A percentile compares a stretch with the other conserved stretches of the same genome.
Conservation (phyloP, 1,140 invertebrate genomes). For the Drosophila truncata region DNA sequence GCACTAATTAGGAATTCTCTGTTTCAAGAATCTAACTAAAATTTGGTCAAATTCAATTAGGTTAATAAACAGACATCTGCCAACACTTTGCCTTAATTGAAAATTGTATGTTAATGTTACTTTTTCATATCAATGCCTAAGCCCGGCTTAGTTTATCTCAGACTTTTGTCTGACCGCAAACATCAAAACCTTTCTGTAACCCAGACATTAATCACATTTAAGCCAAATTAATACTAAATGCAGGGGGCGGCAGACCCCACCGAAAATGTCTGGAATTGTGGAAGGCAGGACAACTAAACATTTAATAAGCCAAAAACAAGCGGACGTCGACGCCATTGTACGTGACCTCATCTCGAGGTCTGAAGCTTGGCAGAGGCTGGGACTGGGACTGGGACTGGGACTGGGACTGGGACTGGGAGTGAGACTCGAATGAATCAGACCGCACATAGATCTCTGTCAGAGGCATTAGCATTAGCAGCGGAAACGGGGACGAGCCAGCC, state of each 20-base stretch:
- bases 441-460: slow-evolving; percentile 79
- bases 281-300: slow-evolving; percentile 58
- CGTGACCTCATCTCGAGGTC: slow-evolving; percentile 67
- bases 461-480: slow-evolving; percentile 73
- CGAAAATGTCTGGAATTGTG: slow-evolving; percentile 36
- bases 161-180: slow-evolving; percentile 26
- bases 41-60: neutral
- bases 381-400: slow-evolving; percentile 11
- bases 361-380: neutral
- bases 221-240: slow-evolving; percentile 75
- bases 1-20: neutral
- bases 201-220: slow-evolving; percentile 75
- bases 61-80: neutral
- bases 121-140: slow-evolving; percentile 29
- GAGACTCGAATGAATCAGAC: slow-evolving; percentile 73
- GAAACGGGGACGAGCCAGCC: slow-evolving; percentile 51
- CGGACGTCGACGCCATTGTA: slow-evolving; percentile 62
- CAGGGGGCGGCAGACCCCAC: slow-evolving; percentile 24
- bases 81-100: slow-evolving; percentile 27
- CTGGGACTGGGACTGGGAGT: slow-evolving; percentile 33
- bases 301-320: slow-evolving; percentile 78
- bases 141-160: slow-evolving; percentile 31
- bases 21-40: neutral
- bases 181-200: slow-evolving; percentile 30
- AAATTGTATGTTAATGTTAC: slow-evolving; percentile 26